A percentile compares a stretch with the other conserved stretches of the same genome.
Evolutionary conservation across 2,888 invertebrate genomes (phyloP).

Genomic region (Rhimphoctona megacephalus): DNA sequence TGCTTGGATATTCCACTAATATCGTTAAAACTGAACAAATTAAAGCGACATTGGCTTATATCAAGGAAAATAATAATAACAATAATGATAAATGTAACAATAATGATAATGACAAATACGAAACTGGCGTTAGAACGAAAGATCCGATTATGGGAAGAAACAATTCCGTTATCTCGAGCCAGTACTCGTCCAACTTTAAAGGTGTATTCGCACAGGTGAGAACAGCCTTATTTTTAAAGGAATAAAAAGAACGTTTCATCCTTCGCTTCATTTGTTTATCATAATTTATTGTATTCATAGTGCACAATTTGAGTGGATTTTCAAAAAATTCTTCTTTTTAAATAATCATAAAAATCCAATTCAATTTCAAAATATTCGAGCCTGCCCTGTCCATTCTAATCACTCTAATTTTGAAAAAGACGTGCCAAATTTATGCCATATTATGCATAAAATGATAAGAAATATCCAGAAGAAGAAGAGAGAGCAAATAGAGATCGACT

Average conservation of each 20-base stretch:
- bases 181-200: constrained; percentile 76
- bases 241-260: neutral
- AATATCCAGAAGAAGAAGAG: neutral
- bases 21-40: constrained; percentile 62
- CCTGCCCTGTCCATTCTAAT: neutral
- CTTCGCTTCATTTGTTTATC: neutral
- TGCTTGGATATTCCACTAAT: constrained; percentile 71
- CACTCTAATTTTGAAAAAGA: neutral
- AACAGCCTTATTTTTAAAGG: constrained; percentile 7
- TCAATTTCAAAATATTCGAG: neutral
- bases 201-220: constrained; percentile 80
- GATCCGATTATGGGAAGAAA: constrained; percentile 58
- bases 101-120: constrained; percentile 23
- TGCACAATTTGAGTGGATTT: neutral
- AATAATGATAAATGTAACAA: constrained; percentile 23
- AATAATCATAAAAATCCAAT: neutral
- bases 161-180: constrained; percentile 60
- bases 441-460: neutral
- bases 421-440: neutral
- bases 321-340: neutral
- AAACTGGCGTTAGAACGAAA: constrained; percentile 30
- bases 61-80: constrained; percentile 74
- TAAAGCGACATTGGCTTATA: constrained; percentile 71
- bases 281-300: neutral
- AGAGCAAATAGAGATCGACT: neutral